Evolutionary conservation across 2,797 vertebrate species (phyloP).

Genomic region (Aratinga solstitialis): DNA sequence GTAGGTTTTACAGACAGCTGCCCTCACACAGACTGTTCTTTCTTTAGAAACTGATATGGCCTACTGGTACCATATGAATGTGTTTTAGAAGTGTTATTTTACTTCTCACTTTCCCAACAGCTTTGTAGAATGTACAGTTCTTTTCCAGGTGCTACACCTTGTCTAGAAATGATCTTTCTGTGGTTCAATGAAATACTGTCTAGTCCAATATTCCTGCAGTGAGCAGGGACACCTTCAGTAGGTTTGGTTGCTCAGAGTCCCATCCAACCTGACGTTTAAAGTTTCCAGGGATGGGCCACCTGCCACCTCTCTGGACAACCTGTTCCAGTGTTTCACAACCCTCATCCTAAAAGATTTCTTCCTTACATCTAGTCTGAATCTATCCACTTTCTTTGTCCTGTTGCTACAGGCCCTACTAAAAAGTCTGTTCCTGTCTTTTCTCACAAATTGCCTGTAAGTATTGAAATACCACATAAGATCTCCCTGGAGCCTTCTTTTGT

Average conservation of each 20-base stretch:
- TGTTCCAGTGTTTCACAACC: neutral
- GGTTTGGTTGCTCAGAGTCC: neutral
- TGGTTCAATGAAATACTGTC: neutral
- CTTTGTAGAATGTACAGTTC: neutral
- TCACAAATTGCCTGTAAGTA: neutral
- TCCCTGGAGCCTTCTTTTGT: neutral
- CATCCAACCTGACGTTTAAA: neutral
- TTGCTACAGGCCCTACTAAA: neutral
- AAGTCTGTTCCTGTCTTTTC: neutral
- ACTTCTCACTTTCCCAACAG: neutral
- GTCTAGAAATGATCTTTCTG: neutral
- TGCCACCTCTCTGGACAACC: neutral
- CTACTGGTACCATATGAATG: neutral
- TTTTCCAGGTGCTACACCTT: neutral
- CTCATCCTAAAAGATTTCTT: neutral
- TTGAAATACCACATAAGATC: neutral
- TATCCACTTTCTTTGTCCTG: neutral
- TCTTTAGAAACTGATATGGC: neutral
- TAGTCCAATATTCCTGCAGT: accelerated
- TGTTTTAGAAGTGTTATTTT: neutral
- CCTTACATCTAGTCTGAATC: neutral
- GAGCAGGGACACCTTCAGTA: neutral
- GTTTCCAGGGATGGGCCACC: neutral
- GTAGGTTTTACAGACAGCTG: neutral
- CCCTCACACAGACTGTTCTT: neutral